A percentile compares a stretch with the other conserved stretches of the same genome.
Conservation (phyloP, 2,113 vertebrate genomes). For the Arenaria interpres region DNA sequence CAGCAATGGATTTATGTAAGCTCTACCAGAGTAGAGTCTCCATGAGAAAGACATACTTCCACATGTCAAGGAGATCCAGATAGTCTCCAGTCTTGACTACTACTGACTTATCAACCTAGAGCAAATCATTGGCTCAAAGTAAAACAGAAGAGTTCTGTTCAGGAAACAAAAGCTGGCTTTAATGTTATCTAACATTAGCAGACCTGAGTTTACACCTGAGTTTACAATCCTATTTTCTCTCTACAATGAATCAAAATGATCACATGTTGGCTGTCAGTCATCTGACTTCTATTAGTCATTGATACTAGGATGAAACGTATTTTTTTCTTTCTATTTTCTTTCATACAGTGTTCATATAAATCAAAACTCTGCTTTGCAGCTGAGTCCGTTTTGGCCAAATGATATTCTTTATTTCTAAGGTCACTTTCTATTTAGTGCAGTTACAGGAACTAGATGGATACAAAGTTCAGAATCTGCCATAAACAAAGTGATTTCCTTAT, state of each 20-base stretch:
- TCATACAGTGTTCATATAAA: neutral
- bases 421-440: neutral
- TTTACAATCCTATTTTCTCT: neutral
- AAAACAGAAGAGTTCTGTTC: neutral
- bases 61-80: neutral
- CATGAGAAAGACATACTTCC: neutral
- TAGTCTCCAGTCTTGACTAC: too few species aligned
- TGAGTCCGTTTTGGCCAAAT: neutral
- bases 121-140: neutral
- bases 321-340: neutral
- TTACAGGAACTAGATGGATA: neutral
- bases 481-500: neutral
- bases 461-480: neutral
- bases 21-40: neutral
- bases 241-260: neutral
- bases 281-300: neutral
- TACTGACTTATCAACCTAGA: neutral
- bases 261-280: neutral
- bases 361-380: neutral
- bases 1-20: neutral
- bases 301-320: neutral
- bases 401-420: neutral
- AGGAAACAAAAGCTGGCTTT: neutral
- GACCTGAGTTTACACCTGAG: neutral
- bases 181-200: neutral